Conservation (phyloP, 2,888 invertebrate species). For the Volucella inanis region DNA sequence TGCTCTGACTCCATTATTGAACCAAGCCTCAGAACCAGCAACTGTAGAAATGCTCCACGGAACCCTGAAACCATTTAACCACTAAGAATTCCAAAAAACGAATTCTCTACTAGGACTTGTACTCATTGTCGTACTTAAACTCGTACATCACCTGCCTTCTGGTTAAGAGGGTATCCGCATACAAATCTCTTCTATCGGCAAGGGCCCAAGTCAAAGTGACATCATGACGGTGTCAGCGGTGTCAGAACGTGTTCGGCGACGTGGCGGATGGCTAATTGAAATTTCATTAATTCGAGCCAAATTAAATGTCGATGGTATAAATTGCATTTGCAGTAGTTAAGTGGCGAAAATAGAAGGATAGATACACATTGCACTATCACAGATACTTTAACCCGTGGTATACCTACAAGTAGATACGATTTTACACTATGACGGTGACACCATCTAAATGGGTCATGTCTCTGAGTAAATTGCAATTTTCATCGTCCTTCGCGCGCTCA, state of each 20-base stretch:
- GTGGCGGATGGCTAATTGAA: constrained; percentile 54
- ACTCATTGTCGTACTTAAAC: too few species aligned
- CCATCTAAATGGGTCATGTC: constrained; percentile 62
- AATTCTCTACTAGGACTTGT: too few species aligned
- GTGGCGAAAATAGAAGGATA: constrained; percentile 13
- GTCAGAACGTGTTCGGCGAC: not conserved
- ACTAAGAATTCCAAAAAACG: not conserved
- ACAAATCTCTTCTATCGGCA: not conserved
- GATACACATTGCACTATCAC: constrained; percentile 2
- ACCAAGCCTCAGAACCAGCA: constrained; percentile 34
- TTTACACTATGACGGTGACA: not conserved
- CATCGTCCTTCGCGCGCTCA: constrained; percentile 36
- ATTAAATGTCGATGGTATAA: constrained; percentile 58
- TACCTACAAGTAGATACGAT: constrained; percentile 4
- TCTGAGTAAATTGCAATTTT: constrained; percentile 65
- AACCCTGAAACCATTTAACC: too few species aligned
- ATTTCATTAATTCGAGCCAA: constrained; percentile 55
- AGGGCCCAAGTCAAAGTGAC: constrained; percentile 45
- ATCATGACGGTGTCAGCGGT: constrained; percentile 39
- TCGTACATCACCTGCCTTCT: constrained; percentile 42
- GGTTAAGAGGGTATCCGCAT: constrained; percentile 1
- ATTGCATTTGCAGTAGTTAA: constrained; percentile 65
- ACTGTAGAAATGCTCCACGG: constrained; percentile 10
- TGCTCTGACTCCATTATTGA: constrained; percentile 53
- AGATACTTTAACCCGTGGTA: not conserved